Conservation (phyloP, 2,888 invertebrate genomes). For the Leptopilina myrica region DNA sequence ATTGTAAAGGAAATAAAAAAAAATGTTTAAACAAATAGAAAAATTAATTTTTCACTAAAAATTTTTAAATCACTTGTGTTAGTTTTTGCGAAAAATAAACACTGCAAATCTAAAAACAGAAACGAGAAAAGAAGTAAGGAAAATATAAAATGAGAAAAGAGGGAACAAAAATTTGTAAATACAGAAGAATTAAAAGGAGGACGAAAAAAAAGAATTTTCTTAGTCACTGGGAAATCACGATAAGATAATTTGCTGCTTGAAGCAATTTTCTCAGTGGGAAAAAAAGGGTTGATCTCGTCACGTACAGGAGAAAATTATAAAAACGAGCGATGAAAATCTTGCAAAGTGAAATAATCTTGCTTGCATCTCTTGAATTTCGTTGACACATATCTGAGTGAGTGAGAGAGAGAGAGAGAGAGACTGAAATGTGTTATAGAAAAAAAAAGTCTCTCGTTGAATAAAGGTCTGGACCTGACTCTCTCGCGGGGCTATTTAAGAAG, state of each 20-base stretch:
- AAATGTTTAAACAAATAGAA: too few relatives aligned
- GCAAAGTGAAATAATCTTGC: slow-evolving; percentile 41
- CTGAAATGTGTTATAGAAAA: slow-evolving; percentile 18
- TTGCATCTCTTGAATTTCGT: slow-evolving; percentile 39
- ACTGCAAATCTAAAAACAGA: background rate
- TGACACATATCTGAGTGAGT: slow-evolving; percentile 31
- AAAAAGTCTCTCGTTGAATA: background rate
- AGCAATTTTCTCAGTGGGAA: slow-evolving; percentile 3
- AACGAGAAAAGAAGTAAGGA: background rate
- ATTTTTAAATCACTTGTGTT: too few relatives aligned
- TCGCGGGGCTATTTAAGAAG: slow-evolving; percentile 34
- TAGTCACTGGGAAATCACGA: background rate
- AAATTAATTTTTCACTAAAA: too few relatives aligned
- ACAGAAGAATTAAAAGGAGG: background rate
- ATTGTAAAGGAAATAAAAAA: too few relatives aligned
- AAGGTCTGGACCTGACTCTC: slow-evolving; percentile 39
- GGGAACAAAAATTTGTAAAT: background rate
- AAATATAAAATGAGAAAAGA: background rate
- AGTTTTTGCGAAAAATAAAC: background rate
- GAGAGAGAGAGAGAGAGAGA: background rate
- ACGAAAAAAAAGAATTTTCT: background rate
- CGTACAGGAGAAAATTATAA: slow-evolving; percentile 32
- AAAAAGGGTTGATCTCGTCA: slow-evolving; percentile 20
- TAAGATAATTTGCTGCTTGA: slow-evolving; percentile 23
- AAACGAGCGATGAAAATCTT: slow-evolving; percentile 41